phyloP scores from a whole-genome alignment of 2,888 invertebrate genomes.

The Trichogramma evanescens region DNA sequence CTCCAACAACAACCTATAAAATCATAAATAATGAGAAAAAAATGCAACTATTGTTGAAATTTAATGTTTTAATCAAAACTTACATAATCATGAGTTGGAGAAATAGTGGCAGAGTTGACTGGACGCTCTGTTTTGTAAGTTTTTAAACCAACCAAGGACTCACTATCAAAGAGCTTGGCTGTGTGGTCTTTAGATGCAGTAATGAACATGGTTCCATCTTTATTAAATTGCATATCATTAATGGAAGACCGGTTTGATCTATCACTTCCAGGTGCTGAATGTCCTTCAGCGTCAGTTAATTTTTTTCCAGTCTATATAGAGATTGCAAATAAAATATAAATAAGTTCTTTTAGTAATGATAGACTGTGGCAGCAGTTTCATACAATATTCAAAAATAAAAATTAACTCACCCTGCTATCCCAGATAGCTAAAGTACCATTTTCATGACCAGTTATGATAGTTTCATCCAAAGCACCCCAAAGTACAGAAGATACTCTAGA shows the following conservation, averaged over 20 bases:
- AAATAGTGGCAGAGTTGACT: slow-evolving; percentile 95
- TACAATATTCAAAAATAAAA: neutral
- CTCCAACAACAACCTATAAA: slow-evolving; percentile 77
- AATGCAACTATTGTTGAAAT: neutral
- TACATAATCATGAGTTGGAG: slow-evolving; percentile 90
- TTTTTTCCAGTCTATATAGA: slow-evolving; percentile 68
- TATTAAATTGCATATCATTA: slow-evolving; percentile 93
- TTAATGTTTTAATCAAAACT: slow-evolving; percentile 27
- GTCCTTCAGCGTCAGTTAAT: slow-evolving; percentile 71
- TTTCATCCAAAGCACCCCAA: slow-evolving; percentile 92
- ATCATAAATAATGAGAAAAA: no score
- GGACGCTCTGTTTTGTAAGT: slow-evolving; percentile 96
- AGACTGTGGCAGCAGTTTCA: no score
- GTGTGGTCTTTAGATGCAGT: slow-evolving; percentile 96
- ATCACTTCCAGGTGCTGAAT: slow-evolving; percentile 55
- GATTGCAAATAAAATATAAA: neutral
- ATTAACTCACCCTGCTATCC: slow-evolving; percentile 72
- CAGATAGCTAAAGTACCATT: slow-evolving; percentile 87
- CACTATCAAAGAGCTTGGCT: slow-evolving; percentile 89
- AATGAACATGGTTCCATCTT: slow-evolving; percentile 91
- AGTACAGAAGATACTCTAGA: slow-evolving; percentile 86
- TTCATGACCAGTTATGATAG: slow-evolving; percentile 87
- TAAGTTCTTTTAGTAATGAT: no score
- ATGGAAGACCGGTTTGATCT: slow-evolving; percentile 48
- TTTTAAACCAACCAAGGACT: slow-evolving; percentile 79